A percentile compares a stretch with the other conserved stretches of the same genome.
These are phyloP conservation scores for Cinara cedri DNA, from an alignment of 2,888 invertebrate genomes.

Conservation along the genomic window DNA sequence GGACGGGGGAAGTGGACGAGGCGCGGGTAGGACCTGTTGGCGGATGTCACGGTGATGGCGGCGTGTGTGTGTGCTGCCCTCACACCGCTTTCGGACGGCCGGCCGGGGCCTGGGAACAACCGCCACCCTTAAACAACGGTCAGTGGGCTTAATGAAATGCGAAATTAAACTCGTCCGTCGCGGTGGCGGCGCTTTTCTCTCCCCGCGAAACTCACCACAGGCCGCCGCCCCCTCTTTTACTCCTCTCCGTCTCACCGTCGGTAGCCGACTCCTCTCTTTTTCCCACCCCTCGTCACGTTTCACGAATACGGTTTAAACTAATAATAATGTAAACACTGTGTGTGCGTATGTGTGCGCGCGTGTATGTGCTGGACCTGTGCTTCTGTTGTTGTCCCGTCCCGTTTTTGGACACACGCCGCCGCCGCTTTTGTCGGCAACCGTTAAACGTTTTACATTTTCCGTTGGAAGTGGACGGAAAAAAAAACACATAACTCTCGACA, in stretches of 20 bases:
- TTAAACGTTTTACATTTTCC: constrained; percentile 48
- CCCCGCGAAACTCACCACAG: background rate
- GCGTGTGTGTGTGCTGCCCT: constrained; percentile 38
- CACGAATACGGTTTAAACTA: constrained; percentile 40
- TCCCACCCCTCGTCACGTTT: background rate
- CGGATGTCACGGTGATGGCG: constrained; percentile 39
- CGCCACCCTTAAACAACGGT: constrained; percentile 24
- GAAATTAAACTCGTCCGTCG: constrained; percentile 54
- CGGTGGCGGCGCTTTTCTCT: background rate
- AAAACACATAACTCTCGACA: constrained; percentile 7
- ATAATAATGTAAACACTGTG: constrained; percentile 51
- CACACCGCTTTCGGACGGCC: background rate
- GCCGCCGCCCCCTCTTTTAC: background rate
- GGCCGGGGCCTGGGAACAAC: constrained; percentile 3
- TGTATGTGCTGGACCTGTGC: background rate
- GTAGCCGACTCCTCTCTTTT: background rate
- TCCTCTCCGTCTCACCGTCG: background rate
- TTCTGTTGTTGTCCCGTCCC: constrained; percentile 20
- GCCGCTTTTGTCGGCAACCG: constrained; percentile 38
- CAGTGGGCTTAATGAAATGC: constrained; percentile 55
- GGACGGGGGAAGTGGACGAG: background rate
- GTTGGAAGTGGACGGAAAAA: constrained; percentile 8
- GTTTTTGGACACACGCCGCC: constrained; percentile 25
- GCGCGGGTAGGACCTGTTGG: constrained; percentile 46
- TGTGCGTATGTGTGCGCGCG: too few species aligned